These are phyloP conservation scores for Drosophila chauvacae DNA, from an alignment of 1,140 invertebrate genomes.

Conservation along the genomic window DNA sequence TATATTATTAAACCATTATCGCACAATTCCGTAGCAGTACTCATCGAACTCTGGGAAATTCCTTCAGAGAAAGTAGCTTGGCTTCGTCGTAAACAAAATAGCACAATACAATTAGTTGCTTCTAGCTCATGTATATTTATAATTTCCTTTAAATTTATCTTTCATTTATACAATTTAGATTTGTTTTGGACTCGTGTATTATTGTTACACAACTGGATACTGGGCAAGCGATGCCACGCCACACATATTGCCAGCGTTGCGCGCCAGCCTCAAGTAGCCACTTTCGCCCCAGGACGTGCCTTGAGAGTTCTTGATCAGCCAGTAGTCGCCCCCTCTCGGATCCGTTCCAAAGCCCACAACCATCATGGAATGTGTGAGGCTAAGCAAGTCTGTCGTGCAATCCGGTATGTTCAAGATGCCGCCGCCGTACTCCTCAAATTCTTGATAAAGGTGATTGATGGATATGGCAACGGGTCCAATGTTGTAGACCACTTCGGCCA, in stretches of 20 bases:
- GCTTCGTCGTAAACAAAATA: neutral
- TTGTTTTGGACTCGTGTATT: no score
- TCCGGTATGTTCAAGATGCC: conserved; percentile 85
- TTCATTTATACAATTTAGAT: neutral
- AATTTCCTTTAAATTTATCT: neutral
- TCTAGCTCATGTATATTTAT: no score
- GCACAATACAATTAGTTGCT: neutral
- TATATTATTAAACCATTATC: conserved; percentile 14
- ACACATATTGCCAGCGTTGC: conserved; percentile 70
- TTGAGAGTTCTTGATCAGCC: conserved; percentile 89
- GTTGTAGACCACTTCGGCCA: conserved; percentile 89
- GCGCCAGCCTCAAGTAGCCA: conserved; percentile 87
- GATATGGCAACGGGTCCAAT: conserved; percentile 83
- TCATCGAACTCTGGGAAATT: neutral
- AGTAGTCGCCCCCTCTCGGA: conserved; percentile 85
- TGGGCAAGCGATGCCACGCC: conserved; percentile 26
- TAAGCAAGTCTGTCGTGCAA: conserved; percentile 85
- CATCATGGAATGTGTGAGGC: conserved; percentile 85
- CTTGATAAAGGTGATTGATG: conserved; percentile 10
- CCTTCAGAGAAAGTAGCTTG: no score
- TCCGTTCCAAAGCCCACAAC: conserved; percentile 89
- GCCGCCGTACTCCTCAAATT: conserved; percentile 14
- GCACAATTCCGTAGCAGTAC: neutral
- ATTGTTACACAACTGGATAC: conserved; percentile 1
- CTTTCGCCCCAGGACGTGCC: conserved; percentile 86